phyloP scores from a whole-genome alignment of 2,888 invertebrate genomes.

The Bugulina stolonifera region DNA sequence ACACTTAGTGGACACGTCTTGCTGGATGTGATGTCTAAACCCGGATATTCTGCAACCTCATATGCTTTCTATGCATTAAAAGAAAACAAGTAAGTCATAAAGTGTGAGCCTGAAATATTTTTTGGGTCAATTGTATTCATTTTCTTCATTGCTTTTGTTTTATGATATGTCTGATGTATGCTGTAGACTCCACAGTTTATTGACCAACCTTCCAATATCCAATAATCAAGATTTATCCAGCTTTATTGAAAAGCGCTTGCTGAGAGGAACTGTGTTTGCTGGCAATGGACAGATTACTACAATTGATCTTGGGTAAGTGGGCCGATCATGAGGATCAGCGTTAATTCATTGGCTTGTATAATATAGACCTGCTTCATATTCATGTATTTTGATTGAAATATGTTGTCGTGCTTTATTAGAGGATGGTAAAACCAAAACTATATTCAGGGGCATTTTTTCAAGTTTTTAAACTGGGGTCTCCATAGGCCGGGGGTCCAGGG shows the following conservation, averaged over 20 bases:
- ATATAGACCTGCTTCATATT: too few relatives aligned
- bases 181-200: slow-evolving; percentile 36
- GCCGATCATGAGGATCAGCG: too few relatives aligned
- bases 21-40: not conserved
- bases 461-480: too few relatives aligned
- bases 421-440: too few relatives aligned
- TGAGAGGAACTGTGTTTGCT: slow-evolving; percentile 30
- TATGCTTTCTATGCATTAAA: slow-evolving; percentile 9
- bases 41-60: not conserved
- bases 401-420: too few relatives aligned
- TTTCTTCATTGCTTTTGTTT: slow-evolving; percentile 29
- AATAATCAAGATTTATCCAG: slow-evolving; percentile 37
- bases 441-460: too few relatives aligned
- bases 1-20: too few relatives aligned
- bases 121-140: not conserved
- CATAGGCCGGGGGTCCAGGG: too few relatives aligned
- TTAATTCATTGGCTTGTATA: too few relatives aligned
- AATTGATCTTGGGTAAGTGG: slow-evolving; percentile 30
- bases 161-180: slow-evolving; percentile 29
- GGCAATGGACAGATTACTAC: slow-evolving; percentile 30
- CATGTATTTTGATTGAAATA: too few relatives aligned
- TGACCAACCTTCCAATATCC: slow-evolving; percentile 36
- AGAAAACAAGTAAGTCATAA: not conserved
- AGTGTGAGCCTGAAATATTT: not conserved
- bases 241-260: slow-evolving; percentile 35